Base-by-base conservation (phyloP, 2,888 invertebrate genomes). In the Escarpia spicata region DNA sequence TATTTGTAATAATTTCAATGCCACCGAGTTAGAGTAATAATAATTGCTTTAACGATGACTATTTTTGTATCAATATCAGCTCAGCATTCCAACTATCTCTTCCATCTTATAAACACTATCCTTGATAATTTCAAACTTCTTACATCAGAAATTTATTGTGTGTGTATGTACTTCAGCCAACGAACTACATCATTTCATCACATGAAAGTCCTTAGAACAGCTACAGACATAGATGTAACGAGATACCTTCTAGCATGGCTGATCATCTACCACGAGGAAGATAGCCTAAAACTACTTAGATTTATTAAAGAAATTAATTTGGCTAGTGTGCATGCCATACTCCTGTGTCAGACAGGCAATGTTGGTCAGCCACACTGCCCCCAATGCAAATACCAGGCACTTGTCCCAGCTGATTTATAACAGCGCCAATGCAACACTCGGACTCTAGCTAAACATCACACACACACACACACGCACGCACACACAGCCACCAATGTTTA, bases 21-120 rank as follows among this genome's bases (percentile, higher is more conserved):
- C 75, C 60, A 26, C 75, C n/a, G 75, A 26, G 6, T 75, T 75
- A 26, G 75, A 75, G 19, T 19, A 75, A n/a, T 75, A 26, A 75
- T 3, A 75, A 75, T 6, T 75, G n/a, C 75, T 75, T 37, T 37
- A 37, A 1, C 37, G 37, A 26, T 75, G 75, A n/a, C 75, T 6
- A 75, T n/a, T 26, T 75, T 75, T 75, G n/a, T 4, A 6, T n/a
- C 19, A 75, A 75, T 26, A 3, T 75, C 19, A 26, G 75, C 75
- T n/a, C 75, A 75, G 75, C 75, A 75, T 75, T 75, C 75, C 75
- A 19, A 75, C 75, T n/a, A 75, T 75, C 75, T 26, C 75, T 75
- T 52, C 52, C 52, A 52, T 52, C 52, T 52, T 9, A 2, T 52
- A 3, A 52, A 52, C 12, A 52, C 52, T 26, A 6, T 19, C 75